Evolutionary conservation across 2,113 vertebrate species (phyloP), one percentile per base, ranked within the genome.

Genomic region (Eulemur macaco): DNA sequence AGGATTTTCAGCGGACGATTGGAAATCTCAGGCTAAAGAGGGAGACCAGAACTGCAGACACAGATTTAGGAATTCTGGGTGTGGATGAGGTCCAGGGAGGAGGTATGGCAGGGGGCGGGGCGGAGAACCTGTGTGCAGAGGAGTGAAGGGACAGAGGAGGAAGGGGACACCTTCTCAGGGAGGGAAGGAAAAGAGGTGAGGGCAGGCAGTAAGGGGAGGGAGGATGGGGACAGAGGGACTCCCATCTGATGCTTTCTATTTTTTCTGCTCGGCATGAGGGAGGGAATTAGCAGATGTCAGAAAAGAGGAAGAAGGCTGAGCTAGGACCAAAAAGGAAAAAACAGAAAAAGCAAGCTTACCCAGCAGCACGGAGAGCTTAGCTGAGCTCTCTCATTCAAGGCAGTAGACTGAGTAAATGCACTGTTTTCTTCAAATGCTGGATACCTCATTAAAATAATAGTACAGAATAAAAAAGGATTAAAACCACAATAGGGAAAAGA

Each of bases 381-480:
- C n/a, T 4, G 56, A 76, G 31, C 23, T 45, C 60, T 37, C 69
- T 63, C 56, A 60, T 50, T 81, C n/a, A 37, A 77, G 58, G 66
- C 7, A 27, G 58, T 1, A 82, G 64, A 27, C 14, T 50, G 27
- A 81, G 52, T 27, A 47, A 89, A 63, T 3, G n/a, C n/a, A 73
- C 1, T 23, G 13, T 27, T 56, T 71, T 84, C 80, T 71, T 81
- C 76, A 68, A 85, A 80, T 54, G 21, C 68, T 47, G 60, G 39
- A 87, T n/a, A 83, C 37, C 29, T 87, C 58, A 34, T 71, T 77
- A 77, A 85, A 68, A 89, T n/a, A 56, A 25, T 0, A 94, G 58
- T n/a, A n/a, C 91, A 78, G 73, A 76, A 45, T 39, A 50, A 63
- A 92, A 71, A 78, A 42, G 7, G 34, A 89, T 60, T 21, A 96